Evolutionary conservation across 2,888 invertebrate species (phyloP).

Genomic region (Linyphia triangularis): DNA sequence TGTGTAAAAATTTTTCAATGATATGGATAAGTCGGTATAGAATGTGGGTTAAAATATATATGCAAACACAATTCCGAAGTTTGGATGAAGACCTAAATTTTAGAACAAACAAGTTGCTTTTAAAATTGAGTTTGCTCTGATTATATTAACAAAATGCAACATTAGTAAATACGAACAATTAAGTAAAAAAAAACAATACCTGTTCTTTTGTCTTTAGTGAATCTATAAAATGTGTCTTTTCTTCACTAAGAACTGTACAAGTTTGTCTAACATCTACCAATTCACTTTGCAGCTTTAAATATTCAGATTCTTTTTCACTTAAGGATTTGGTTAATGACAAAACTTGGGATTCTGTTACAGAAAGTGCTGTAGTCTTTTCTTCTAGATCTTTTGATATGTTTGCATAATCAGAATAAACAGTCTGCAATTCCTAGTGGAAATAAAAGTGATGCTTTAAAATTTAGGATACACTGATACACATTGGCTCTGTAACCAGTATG

Average conservation of each 20-base stretch:
- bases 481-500: too few relatives aligned
- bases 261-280: background rate
- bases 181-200: conserved; percentile 20
- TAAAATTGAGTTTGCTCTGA: background rate
- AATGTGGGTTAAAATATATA: too few relatives aligned
- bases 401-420: conserved; percentile 2
- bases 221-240: conserved; percentile 1
- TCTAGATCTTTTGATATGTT: conserved; percentile 9
- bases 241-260: background rate
- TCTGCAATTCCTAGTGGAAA: conserved; percentile 11
- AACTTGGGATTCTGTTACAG: conserved; percentile 40
- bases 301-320: conserved; percentile 40
- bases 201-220: conserved; percentile 33
- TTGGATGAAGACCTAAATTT: too few relatives aligned
- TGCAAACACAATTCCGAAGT: too few relatives aligned
- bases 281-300: conserved; percentile 7
- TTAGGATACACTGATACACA: background rate
- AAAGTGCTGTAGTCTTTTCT: background rate
- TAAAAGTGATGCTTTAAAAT: background rate
- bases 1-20: too few relatives aligned
- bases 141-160: background rate
- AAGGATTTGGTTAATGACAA: background rate
- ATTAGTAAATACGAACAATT: background rate
- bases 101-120: background rate
- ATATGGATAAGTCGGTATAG: too few relatives aligned